Conservation (phyloP, 2,797 vertebrate genomes). For the Falco columbarius region DNA sequence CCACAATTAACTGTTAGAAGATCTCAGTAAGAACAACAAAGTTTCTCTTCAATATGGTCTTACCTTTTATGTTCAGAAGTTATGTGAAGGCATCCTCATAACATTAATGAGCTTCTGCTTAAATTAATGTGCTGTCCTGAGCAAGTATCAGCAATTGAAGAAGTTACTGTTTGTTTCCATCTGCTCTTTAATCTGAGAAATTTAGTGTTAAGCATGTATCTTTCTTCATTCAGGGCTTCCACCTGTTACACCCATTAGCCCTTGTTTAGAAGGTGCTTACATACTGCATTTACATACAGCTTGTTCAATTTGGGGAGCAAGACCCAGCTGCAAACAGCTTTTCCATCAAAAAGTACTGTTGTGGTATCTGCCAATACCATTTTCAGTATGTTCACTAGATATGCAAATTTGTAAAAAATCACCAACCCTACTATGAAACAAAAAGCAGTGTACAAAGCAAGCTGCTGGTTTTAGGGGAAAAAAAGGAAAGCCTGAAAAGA, state of each 20-base stretch:
- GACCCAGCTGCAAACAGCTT: not conserved
- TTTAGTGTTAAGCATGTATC: not conserved
- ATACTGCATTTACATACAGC: not conserved
- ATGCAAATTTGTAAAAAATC: not conserved
- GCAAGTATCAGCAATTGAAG: not conserved
- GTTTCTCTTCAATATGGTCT: not conserved
- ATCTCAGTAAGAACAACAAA: not conserved
- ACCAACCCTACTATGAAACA: not conserved
- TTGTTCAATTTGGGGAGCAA: not conserved
- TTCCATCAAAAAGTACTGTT: not conserved
- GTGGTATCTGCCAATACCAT: not conserved
- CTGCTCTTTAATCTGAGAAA: not conserved
- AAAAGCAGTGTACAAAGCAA: not conserved
- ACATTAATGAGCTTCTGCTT: not conserved
- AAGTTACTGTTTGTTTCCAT: not conserved
- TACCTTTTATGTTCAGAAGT: not conserved
- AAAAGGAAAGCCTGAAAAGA: not conserved
- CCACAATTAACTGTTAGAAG: not conserved
- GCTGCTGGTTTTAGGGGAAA: not conserved
- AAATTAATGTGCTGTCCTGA: not conserved
- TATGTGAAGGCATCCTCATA: rapidly evolving
- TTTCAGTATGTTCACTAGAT: not conserved
- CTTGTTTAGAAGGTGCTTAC: not conserved
- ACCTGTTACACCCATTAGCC: not conserved
- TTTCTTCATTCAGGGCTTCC: not conserved